Evolutionary conservation across 2,888 invertebrate genomes (phyloP).

Genomic region (Meiosimyza decipiens): DNA sequence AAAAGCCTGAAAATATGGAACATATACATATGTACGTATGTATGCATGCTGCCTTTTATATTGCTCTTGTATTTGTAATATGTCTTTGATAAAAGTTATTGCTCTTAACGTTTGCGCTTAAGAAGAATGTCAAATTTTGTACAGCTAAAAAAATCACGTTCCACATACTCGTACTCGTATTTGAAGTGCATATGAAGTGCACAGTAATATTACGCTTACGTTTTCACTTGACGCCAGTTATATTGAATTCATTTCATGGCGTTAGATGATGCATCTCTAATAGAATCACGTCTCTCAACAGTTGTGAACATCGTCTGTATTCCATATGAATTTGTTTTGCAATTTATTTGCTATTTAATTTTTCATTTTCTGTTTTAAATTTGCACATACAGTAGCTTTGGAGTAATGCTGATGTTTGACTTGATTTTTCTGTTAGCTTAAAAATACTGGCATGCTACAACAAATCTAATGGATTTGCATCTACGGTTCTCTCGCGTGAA

Average conservation of each 20-base stretch:
- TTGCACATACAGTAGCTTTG: no score
- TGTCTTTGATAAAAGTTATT: not conserved
- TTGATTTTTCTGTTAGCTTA: no score
- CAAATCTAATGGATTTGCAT: no score
- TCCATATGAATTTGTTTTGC: no score
- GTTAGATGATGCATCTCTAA: constrained; percentile 27
- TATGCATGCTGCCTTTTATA: no score
- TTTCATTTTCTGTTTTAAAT: no score
- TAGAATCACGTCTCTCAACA: constrained; percentile 27
- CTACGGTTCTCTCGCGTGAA: no score
- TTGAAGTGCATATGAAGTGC: constrained; percentile 7
- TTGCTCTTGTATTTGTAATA: not conserved
- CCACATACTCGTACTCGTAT: constrained; percentile 12
- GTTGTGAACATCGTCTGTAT: not conserved
- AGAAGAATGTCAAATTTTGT: constrained; percentile 25
- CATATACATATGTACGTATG: not conserved
- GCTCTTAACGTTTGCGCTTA: not conserved
- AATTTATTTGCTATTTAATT: no score
- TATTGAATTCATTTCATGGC: constrained; percentile 8
- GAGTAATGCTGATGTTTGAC: no score
- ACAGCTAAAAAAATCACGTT: constrained; percentile 27
- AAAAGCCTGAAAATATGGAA: constrained; percentile 2
- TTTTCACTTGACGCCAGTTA: constrained; percentile 2
- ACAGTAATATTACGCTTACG: not conserved
- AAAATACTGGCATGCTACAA: no score